Evolutionary conservation across 2,888 invertebrate genomes (phyloP).

Genomic region (Erebia ligea): DNA sequence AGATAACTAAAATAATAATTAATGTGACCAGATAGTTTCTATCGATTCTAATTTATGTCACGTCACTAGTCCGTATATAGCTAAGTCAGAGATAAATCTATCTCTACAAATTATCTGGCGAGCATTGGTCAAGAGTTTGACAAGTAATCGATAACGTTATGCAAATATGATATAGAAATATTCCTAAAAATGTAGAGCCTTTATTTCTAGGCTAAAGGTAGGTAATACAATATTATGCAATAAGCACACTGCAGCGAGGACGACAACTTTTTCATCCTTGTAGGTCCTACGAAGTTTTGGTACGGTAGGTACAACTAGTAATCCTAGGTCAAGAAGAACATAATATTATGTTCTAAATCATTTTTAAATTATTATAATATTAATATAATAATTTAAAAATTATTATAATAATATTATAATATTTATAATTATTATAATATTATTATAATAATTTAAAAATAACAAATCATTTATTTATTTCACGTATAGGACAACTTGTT

Average conservation of each 20-base stretch:
- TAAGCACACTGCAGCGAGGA: neutral
- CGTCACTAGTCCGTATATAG: constrained; percentile 16
- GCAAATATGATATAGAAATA: constrained; percentile 13
- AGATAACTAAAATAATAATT: constrained; percentile 14
- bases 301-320: too few relatives aligned
- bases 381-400: too few relatives aligned
- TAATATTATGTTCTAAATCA: too few relatives aligned
- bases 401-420: too few relatives aligned
- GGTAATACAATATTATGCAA: neutral
- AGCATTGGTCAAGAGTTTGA: constrained; percentile 26
- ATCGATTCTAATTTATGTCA: constrained; percentile 25
- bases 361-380: too few relatives aligned
- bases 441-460: too few relatives aligned
- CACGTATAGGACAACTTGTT: too few relatives aligned
- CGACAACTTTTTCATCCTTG: neutral
- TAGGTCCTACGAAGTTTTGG: neutral
- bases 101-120: constrained; percentile 17
- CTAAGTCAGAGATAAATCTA: constrained; percentile 21
- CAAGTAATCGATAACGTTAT: constrained; percentile 30
- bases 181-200: neutral
- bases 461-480: too few relatives aligned
- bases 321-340: too few relatives aligned
- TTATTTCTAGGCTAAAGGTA: neutral
- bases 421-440: too few relatives aligned
- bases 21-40: neutral